phyloP scores from a whole-genome alignment of 2,888 invertebrate genomes.

The Blomia tropicalis region DNA sequence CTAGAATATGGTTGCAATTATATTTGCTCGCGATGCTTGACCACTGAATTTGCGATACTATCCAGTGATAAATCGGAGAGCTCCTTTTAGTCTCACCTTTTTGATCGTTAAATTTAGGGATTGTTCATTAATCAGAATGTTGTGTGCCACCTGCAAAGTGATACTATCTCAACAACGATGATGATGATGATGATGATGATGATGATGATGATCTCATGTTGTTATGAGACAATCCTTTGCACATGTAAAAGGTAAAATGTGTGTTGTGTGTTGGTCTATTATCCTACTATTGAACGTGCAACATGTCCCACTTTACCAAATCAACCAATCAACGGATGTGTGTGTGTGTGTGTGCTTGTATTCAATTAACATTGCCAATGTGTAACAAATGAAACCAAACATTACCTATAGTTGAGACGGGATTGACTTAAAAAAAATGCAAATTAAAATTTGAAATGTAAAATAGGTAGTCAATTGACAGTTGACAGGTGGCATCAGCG shows the following conservation, averaged over 20 bases:
- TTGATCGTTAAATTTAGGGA: neutral
- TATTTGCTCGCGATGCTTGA: neutral
- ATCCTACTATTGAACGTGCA: too few species aligned
- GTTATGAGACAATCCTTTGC: neutral
- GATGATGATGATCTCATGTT: too few species aligned
- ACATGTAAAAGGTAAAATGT: neutral
- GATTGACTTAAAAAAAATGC: neutral
- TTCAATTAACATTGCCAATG: neutral
- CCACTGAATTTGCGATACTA: neutral
- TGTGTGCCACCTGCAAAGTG: neutral
- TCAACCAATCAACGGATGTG: neutral
- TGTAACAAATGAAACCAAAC: neutral
- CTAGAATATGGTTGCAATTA: neutral
- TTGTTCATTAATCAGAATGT: slow-evolving; percentile 8
- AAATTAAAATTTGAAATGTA: too few species aligned
- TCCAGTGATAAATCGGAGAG: neutral
- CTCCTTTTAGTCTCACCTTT: too few species aligned
- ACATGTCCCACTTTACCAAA: neutral
- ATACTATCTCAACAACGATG: too few species aligned
- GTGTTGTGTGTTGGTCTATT: too few species aligned
- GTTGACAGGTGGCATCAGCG: neutral
- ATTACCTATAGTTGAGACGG: neutral
- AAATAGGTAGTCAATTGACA: neutral
- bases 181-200: too few species aligned
- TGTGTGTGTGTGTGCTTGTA: neutral